Base-by-base conservation (phyloP, 2,797 vertebrate genomes). In the Sebastes ruberrimus region DNA sequence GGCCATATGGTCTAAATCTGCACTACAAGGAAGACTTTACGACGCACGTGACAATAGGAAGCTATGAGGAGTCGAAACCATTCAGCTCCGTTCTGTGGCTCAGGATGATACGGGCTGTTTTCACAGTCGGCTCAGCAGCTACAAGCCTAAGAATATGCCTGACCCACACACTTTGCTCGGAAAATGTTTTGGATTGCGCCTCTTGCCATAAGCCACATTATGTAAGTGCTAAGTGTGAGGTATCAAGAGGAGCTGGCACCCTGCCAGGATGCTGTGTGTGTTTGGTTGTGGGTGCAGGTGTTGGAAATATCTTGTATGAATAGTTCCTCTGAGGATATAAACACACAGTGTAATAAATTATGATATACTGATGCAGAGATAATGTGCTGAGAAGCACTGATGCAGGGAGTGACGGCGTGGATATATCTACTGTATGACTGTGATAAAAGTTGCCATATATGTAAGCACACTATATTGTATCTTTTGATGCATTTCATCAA, bases 181-280 rank as follows among this genome's bases (percentile, higher is more conserved):
- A 89, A 81, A 88, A 83, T 77, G 73, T 83, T 91, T 88, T 76
- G 82, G 81, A 88, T 86, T 83, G 86, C 63, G 68, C 78, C 79
- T 88, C 85, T 88, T 65, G 87, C 90, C 75, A 89, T 93, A 89
- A 93, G 89, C 88, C 88, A 88, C 78, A 88, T 94, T 94, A 92
- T 87, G 86, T 92, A 93, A 92, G 88, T 71, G 86, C 69, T 75
- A 87, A 89, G 82, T 88, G 87, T 88, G 89, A 91, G 80, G 88
- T 78, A 79, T 89, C 75, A 81, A 78, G 81, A 87, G 85, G 82
- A 65, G 71, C 4, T 83, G 90, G 88, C 82, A 25, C 23, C 1
- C 60, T 49, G 85, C 81, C 92, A 86, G 28, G 42, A 49, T 14
- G 78, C 64, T 72, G 56, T 67, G 38, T 76, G 79, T 84, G 82